phyloP scores from a whole-genome alignment of 2,113 vertebrate species.

The Lichenostomus cassidix region DNA sequence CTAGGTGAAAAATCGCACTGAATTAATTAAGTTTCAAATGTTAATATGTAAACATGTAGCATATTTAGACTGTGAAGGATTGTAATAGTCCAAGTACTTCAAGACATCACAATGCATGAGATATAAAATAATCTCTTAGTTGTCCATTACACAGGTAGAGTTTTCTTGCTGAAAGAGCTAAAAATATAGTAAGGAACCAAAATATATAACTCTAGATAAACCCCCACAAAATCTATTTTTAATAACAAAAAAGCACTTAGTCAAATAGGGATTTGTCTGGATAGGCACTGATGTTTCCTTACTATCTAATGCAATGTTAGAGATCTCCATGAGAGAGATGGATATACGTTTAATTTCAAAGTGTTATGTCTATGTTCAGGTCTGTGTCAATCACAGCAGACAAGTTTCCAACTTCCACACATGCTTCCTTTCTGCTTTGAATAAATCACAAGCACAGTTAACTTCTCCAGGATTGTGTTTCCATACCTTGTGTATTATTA shows the following conservation, averaged over 20 bases:
- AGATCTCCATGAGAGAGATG: not conserved
- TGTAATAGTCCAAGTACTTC: not conserved
- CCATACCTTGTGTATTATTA: not conserved
- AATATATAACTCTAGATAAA: not conserved
- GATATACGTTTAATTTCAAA: not conserved
- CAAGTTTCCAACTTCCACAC: not conserved
- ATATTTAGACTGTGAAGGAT: not conserved
- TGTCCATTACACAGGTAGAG: not conserved
- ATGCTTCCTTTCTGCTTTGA: not conserved
- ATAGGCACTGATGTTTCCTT: not conserved
- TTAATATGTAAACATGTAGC: not conserved
- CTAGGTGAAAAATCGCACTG: not conserved
- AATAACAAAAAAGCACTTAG: not conserved
- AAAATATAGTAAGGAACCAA: not conserved
- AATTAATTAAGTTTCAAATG: not conserved
- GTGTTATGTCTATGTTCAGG: not conserved
- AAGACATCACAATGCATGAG: not conserved
- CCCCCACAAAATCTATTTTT: not conserved
- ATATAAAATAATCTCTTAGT: not conserved
- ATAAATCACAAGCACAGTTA: not conserved
- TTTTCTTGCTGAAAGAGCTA: not conserved
- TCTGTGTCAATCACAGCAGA: rapidly evolving
- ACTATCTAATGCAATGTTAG: rapidly evolving
- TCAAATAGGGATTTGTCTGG: not conserved
- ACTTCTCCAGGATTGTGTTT: not conserved